These are phyloP conservation scores for Lates japonicus DNA, from an alignment of 2,797 vertebrate genomes.

Conservation along the genomic window DNA sequence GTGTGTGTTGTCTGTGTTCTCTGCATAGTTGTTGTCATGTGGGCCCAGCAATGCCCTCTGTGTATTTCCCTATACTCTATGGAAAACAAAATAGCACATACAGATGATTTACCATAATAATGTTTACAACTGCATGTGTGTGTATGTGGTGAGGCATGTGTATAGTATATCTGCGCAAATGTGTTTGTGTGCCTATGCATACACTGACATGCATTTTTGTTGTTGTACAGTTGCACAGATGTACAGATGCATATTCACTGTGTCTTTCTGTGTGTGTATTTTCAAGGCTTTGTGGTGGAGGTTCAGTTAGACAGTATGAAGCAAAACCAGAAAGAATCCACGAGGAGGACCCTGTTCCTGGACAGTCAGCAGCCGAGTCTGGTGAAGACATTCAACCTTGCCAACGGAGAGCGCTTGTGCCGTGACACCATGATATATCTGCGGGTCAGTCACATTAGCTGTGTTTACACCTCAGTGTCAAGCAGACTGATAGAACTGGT, in stretches of 20 bases:
- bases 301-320: slow-evolving; percentile 91
- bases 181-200: slow-evolving; percentile 9
- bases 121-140: slow-evolving; percentile 18
- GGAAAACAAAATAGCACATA: slow-evolving; percentile 11
- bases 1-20: slow-evolving; percentile 57
- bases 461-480: background rate
- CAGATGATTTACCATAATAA: slow-evolving; percentile 14
- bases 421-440: slow-evolving; percentile 90
- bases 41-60: slow-evolving; percentile 15
- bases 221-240: slow-evolving; percentile 8
- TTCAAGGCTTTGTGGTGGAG: slow-evolving; percentile 89
- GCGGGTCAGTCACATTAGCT: slow-evolving; percentile 81
- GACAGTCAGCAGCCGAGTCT: slow-evolving; percentile 85
- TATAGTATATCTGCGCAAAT: slow-evolving; percentile 6
- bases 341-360: slow-evolving; percentile 89
- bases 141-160: slow-evolving; percentile 11
- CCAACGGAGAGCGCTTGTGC: slow-evolving; percentile 84
- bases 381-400: slow-evolving; percentile 81
- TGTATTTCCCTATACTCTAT: slow-evolving; percentile 14
- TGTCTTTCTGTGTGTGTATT: background rate
- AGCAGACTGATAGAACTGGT: background rate
- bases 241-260: background rate
- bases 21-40: slow-evolving; percentile 45
- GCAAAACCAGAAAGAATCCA: slow-evolving; percentile 88
- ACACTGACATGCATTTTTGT: background rate